Conservation (phyloP, 2,888 invertebrate genomes). For the Philereme transversata region DNA sequence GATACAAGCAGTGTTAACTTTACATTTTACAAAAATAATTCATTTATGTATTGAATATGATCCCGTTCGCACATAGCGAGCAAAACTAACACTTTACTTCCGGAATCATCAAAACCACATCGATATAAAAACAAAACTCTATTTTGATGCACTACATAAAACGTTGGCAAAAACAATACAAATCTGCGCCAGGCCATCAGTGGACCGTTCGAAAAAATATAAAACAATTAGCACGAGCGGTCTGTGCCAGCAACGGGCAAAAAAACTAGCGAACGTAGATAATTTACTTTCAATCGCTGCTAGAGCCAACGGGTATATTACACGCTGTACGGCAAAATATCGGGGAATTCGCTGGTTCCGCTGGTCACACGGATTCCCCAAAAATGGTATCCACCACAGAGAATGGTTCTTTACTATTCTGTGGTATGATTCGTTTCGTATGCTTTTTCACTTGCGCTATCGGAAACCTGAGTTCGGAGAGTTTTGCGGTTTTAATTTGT, state of each 20-base stretch:
- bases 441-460: constrained; percentile 20
- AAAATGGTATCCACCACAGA: constrained; percentile 14
- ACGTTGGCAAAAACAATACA: constrained; percentile 58
- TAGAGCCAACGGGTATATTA: constrained; percentile 52
- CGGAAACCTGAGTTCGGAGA: constrained; percentile 25
- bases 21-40: no score
- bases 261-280: constrained; percentile 57
- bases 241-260: constrained; percentile 40
- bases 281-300: constrained; percentile 71
- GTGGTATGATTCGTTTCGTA: constrained; percentile 2
- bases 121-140: constrained; percentile 19
- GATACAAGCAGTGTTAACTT: no score
- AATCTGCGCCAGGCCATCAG: constrained; percentile 44
- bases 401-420: constrained; percentile 4
- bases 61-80: background rate
- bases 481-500: no score
- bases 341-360: constrained; percentile 23
- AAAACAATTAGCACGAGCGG: constrained; percentile 37
- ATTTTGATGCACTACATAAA: constrained; percentile 22
- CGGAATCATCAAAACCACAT: constrained; percentile 14
- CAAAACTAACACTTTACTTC: background rate
- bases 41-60: no score
- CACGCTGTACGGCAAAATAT: constrained; percentile 44
- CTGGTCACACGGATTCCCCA: constrained; percentile 15
- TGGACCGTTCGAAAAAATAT: constrained; percentile 36